A percentile compares a stretch with the other conserved stretches of the same genome.
Evolutionary conservation across 2,113 vertebrate species (phyloP).

Genomic region (Brachionichthys hirsutus): DNA sequence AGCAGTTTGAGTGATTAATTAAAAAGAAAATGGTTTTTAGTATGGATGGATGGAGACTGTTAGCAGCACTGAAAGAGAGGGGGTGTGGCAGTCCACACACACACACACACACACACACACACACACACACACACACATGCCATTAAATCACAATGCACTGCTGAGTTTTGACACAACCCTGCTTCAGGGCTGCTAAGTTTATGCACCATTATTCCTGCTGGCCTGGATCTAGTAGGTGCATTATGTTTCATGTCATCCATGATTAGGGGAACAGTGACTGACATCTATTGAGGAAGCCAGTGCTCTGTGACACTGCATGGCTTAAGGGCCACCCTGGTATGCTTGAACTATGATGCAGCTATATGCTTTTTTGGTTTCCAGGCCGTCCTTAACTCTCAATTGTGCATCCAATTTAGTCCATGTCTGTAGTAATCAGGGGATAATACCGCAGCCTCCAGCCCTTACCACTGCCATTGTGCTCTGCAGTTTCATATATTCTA

Average conservation of each 20-base stretch:
- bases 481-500: no score
- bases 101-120: not conserved
- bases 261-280: conserved; percentile 84
- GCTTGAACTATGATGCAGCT: conserved; percentile 52
- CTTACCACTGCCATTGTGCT: conserved; percentile 26
- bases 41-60: conserved; percentile 73
- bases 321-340: conserved; percentile 60
- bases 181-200: conserved; percentile 82
- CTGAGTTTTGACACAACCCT: conserved; percentile 82
- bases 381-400: conserved; percentile 67
- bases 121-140: conserved; percentile 69
- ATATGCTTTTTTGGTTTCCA: conserved; percentile 62
- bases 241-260: conserved; percentile 89
- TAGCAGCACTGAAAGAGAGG: conserved; percentile 20
- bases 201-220: conserved; percentile 85
- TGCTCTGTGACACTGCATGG: conserved; percentile 60
- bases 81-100: conserved; percentile 1
- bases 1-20: conserved; percentile 84
- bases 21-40: conserved; percentile 87
- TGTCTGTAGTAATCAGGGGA: conserved; percentile 71
- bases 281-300: conserved; percentile 85
- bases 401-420: conserved; percentile 82
- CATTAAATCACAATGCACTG: conserved; percentile 81
- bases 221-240: conserved; percentile 82
- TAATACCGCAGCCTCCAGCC: conserved; percentile 39